Percentiles rank a stretch among this genome's conserved stretches.
These are phyloP conservation scores for Notarius quadriscutis DNA, from an alignment of 2,113 vertebrate species.

Conservation along the genomic window DNA sequence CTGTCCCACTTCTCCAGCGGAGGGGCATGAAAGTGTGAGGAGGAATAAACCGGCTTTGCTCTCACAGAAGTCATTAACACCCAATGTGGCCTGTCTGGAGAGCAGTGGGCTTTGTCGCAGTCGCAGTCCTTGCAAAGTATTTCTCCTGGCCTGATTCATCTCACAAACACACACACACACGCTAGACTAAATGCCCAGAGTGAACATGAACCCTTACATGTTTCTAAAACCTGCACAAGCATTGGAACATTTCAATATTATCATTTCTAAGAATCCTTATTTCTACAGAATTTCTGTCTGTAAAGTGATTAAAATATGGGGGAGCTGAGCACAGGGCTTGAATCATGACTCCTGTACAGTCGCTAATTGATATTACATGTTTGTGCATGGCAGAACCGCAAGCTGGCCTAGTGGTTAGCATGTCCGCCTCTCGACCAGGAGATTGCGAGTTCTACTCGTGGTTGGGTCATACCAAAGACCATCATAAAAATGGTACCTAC, in stretches of 20 bases:
- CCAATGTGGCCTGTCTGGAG: slow-evolving; percentile 53
- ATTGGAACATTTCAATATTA: background rate
- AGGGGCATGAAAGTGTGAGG: slow-evolving; percentile 49
- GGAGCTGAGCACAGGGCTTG: background rate
- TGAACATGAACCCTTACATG: background rate
- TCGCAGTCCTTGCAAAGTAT: slow-evolving; percentile 44
- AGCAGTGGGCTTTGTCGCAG: slow-evolving; percentile 50
- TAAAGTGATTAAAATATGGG: background rate
- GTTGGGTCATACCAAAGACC: too few relatives aligned
- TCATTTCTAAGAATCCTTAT: background rate
- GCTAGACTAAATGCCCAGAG: background rate
- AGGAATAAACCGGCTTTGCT: slow-evolving; percentile 61
- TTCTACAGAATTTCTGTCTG: background rate
- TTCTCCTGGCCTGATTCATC: slow-evolving; percentile 23
- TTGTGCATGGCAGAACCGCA: background rate
- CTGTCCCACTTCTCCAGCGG: slow-evolving; percentile 41
- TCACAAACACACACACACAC: slow-evolving; percentile 24
- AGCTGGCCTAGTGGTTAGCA: too few relatives aligned
- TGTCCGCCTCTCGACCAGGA: too few relatives aligned
- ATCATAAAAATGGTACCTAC: too few relatives aligned
- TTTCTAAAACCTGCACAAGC: background rate
- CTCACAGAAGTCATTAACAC: slow-evolving; percentile 67
- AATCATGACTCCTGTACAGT: background rate
- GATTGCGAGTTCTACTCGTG: too few relatives aligned
- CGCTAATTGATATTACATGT: background rate